These are phyloP conservation scores for Leptodactylus fuscus DNA, from an alignment of 2,113 vertebrate species.

Conservation along the genomic window DNA sequence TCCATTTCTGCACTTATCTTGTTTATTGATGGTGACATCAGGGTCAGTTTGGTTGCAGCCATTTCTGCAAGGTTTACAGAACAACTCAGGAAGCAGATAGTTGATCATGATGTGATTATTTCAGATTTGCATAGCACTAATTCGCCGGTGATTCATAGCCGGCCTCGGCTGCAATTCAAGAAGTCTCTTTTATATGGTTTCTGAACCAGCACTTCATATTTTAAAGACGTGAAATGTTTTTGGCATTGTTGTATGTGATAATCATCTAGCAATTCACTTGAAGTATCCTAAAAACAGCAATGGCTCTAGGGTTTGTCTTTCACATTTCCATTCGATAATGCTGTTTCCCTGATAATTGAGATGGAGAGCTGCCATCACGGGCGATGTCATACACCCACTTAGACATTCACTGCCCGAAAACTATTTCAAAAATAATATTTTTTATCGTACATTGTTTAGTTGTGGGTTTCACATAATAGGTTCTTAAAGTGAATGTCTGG, in stretches of 20 bases:
- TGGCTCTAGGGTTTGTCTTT: background rate
- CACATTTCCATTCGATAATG: background rate
- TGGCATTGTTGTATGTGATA: constrained; percentile 49
- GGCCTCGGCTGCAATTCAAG: constrained; percentile 41
- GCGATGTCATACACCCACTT: background rate
- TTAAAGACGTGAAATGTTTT: constrained; percentile 48
- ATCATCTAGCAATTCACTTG: constrained; percentile 40
- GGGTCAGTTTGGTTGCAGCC: constrained; percentile 33
- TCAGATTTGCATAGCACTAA: constrained; percentile 51
- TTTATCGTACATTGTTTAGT: background rate
- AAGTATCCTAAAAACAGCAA: constrained; percentile 19
- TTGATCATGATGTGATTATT: constrained; percentile 49
- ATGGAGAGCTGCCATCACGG: background rate
- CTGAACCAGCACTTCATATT: constrained; percentile 50
- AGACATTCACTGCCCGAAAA: background rate
- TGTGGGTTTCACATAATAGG: background rate
- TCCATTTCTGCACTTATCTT: constrained; percentile 30
- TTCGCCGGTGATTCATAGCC: constrained; percentile 42
- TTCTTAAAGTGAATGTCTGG: too few relatives aligned
- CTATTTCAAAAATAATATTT: too few relatives aligned
- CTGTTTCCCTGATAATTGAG: constrained; percentile 6
- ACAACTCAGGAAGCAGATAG: constrained; percentile 29
- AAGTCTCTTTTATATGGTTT: constrained; percentile 44
- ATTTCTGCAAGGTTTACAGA: constrained; percentile 45
- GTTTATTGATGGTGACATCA: constrained; percentile 35